Base-by-base conservation (phyloP, 92 coral and sea anemone genomes). In the Pocillopora meandrina region DNA sequence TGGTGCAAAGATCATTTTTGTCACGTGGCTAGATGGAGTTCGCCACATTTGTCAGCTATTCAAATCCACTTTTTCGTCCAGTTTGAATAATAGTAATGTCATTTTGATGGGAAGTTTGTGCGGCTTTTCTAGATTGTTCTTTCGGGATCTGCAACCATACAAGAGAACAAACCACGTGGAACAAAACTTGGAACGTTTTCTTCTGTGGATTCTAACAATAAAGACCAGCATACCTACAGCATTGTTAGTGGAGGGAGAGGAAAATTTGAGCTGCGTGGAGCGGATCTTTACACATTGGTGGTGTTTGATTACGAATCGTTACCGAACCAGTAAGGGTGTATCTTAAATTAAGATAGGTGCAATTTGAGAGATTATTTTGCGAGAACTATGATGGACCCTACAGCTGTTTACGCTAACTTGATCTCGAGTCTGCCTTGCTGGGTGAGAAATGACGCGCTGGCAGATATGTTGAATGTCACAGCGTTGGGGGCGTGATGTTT, bases 161-260 rank as follows among this genome's bases (percentile, higher is more conserved):
- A 88, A 23, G 99, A 96, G 84, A 96, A 96, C 86, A 87, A 81
- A 72, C 93, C 97, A 31, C 94, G 97, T 18, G 95, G 89, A 3
- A 92, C 94, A 16, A 83, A 79, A 16, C 35, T 94, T 1, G 99
- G 99, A 6, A 87, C 91, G 16, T 83, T 96, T 60, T 87, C 91
- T 19, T 91, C 99, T 10, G 85, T 85, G 71, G 99, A 96, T 76
- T 94, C 99, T 1, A 96, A 96, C 82, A 61, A 80, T 56, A 85
- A 84, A 61, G 99, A 96, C 85, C 81, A 80, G 56, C 99, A 96
- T 80, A 94, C 71, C 21, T 96, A 96, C 87, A 89, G 87, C 11
- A 74, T 96, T 66, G 81, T 79, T 9, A 74, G 85, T 14, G 98
- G 98, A 18, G 94, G 97, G 18, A 82, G 71, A 13, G 99, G 98